Conservation (phyloP, 2,888 invertebrate genomes). For the Eumacrocentrus americanus region DNA sequence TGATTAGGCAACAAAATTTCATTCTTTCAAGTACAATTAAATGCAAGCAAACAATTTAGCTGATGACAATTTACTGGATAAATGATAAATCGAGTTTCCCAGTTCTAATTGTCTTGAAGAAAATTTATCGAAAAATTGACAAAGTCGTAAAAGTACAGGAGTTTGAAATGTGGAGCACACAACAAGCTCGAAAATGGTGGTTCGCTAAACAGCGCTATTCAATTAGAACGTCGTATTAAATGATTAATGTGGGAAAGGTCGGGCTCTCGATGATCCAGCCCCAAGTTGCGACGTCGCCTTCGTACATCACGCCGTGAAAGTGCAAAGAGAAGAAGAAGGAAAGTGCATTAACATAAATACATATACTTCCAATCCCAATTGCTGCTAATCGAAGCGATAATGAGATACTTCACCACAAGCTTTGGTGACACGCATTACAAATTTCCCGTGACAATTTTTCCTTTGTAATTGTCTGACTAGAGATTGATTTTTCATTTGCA, state of each 20-base stretch:
- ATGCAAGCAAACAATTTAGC: too few relatives aligned
- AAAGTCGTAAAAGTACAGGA: too few relatives aligned
- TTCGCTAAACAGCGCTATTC: conserved; percentile 51
- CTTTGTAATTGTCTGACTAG: neutral
- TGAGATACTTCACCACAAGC: conserved; percentile 3
- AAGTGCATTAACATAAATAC: neutral
- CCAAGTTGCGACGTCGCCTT: too few relatives aligned
- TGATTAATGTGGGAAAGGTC: conserved; percentile 46
- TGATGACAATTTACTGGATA: too few relatives aligned
- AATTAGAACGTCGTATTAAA: conserved; percentile 52
- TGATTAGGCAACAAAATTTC: too few relatives aligned
- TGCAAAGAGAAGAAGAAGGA: neutral
- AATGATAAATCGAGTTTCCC: too few relatives aligned
- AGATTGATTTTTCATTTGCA: conserved; percentile 12
- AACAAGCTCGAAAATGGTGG: conserved; percentile 28
- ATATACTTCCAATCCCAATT: neutral
- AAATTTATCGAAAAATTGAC: too few relatives aligned
- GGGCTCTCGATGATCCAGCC: neutral
- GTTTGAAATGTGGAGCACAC: neutral
- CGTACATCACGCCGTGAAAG: neutral
- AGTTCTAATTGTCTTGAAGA: too few relatives aligned
- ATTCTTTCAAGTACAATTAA: too few relatives aligned
- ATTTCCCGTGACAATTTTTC: conserved; percentile 5
- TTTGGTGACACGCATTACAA: conserved; percentile 3
- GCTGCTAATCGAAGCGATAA: conserved; percentile 2